A percentile compares a stretch with the other conserved stretches of the same genome.
These are phyloP conservation scores for Ornithoptera priamus DNA, from an alignment of 2,888 invertebrate genomes.

Conservation along the genomic window DNA sequence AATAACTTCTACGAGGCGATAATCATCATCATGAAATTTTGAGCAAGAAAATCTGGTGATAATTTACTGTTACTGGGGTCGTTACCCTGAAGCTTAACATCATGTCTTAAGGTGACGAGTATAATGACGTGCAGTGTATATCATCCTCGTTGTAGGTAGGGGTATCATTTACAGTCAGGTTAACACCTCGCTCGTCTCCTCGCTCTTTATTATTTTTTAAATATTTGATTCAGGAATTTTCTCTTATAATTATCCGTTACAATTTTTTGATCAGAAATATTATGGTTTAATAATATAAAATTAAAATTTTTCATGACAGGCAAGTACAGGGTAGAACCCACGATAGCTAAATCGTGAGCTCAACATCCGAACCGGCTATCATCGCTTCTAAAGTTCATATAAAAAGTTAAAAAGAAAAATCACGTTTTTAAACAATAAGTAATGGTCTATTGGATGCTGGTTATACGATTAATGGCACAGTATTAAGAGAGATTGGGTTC, in stretches of 20 bases:
- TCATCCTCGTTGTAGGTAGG: no score
- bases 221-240: no score
- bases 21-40: no score
- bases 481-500: constrained; percentile 43
- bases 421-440: neutral
- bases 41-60: no score
- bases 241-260: neutral
- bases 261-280: neutral
- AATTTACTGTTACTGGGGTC: no score
- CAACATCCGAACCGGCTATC: neutral
- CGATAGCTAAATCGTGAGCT: neutral
- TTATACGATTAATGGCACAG: constrained; percentile 37
- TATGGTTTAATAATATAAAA: neutral
- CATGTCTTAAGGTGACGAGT: no score
- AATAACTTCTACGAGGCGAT: no score
- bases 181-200: no score
- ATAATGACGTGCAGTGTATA: no score
- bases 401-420: neutral
- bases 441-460: neutral
- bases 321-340: neutral
- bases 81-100: no score
- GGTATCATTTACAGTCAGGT: no score
- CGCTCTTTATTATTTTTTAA: no score
- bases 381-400: neutral
- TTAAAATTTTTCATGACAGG: neutral